Evolutionary conservation across 2,797 vertebrate genomes (phyloP), one percentile per base, ranked within the genome.

Genomic region (Glyptemys insculpta): DNA sequence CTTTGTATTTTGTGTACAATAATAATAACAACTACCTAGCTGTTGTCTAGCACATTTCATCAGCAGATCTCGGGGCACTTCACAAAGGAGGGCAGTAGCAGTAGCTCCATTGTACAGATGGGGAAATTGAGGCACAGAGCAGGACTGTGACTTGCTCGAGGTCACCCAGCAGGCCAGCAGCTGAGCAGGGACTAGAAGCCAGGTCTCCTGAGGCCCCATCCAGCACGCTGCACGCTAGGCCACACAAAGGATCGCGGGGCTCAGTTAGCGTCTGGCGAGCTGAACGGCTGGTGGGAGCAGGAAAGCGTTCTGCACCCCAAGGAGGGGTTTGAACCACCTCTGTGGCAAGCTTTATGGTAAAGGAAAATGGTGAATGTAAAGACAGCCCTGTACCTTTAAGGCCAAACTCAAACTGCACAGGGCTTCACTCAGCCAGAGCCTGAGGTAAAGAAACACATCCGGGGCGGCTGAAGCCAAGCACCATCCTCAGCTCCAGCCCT

Each of bases 401-500:
- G 72, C 11, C 72, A 76, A 44, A 44, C 41, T 25, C 25, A 74
- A 74, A 25, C 12, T 7, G 2, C 47, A 47, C 41, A 76, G 72
- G 29, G 57, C 15, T 65, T 65, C 59, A 18, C 59, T 65, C 59
- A 8, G 31, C 34, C 76, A 78, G 21, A 29, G 18, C 29, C 41
- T 21, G 27, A 10, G 2, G 41, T 44, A 34, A 52, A 34, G 59
- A 4, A 2, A 9, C 52, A 3, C 0, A 0, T 47, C 4, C 12
- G 1, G 56, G 56, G 1, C 44, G 3, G 21, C 4, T 6, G 19
- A 12, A 14, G 54, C n/a, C 25, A 59, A 21, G 4, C 16, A 34
- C 11, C 15, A 3, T 5, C 47, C 8, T 54, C 9, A 82, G 62
- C 62, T n/a, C 72, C 37, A 68, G 65, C 65, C 8, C n/a, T 68